These are phyloP conservation scores for Myxocyprinus asiaticus DNA, from an alignment of 2,113 vertebrate genomes.

Conservation along the genomic window DNA sequence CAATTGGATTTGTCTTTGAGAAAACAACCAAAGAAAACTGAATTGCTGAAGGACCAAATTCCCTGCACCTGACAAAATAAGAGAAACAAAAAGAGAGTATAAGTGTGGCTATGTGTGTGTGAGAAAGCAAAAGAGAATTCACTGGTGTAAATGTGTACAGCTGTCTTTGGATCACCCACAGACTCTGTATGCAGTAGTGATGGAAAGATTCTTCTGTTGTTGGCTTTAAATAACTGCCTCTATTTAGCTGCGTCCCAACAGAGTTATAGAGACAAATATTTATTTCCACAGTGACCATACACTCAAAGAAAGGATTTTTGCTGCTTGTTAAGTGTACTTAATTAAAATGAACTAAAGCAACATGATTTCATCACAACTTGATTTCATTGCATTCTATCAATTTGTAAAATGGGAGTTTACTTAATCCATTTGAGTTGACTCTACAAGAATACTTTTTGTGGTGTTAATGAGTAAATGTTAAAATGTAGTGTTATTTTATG, in stretches of 20 bases:
- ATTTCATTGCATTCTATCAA: too few relatives aligned
- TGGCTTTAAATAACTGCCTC: conserved; percentile 46
- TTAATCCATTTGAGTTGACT: too few relatives aligned
- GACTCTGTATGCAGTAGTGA: conserved; percentile 33
- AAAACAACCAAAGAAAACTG: conserved; percentile 27
- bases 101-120: background rate
- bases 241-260: conserved; percentile 48
- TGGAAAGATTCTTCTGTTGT: conserved; percentile 44
- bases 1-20: too few relatives aligned
- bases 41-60: conserved; percentile 22
- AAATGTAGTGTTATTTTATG: too few relatives aligned
- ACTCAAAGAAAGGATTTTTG: too few relatives aligned
- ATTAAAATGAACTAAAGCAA: too few relatives aligned
- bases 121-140: conserved; percentile 21
- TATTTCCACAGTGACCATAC: conserved; percentile 18
- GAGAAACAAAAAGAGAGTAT: conserved; percentile 56
- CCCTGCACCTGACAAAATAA: conserved; percentile 78
- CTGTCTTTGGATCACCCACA: conserved; percentile 43
- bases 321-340: too few relatives aligned
- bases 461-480: too few relatives aligned
- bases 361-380: too few relatives aligned
- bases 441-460: too few relatives aligned
- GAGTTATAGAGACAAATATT: conserved; percentile 29
- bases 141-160: conserved; percentile 29
- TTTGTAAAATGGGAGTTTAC: too few relatives aligned